A percentile compares a stretch with the other conserved stretches of the same genome.
phyloP scores from a whole-genome alignment of 2,888 invertebrate species.

The Xanthorhoe designata region DNA sequence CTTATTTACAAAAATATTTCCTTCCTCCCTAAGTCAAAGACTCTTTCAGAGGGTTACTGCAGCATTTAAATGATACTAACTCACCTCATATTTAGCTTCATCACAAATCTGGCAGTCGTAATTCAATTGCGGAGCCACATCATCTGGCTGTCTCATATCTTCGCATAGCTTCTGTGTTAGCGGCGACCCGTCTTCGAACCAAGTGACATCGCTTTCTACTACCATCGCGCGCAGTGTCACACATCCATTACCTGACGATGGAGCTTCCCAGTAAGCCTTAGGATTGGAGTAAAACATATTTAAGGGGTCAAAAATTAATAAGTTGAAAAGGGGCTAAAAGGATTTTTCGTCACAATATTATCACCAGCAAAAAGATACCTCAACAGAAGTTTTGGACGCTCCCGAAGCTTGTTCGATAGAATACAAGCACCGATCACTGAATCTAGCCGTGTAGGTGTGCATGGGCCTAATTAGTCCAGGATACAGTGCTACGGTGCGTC shows the following conservation, averaged over 20 bases:
- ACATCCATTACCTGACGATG: slow-evolving; percentile 71
- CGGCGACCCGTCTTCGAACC: slow-evolving; percentile 75
- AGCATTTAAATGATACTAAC: not conserved
- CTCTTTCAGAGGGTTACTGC: not conserved
- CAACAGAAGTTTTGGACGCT: slow-evolving; percentile 63
- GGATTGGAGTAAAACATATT: not conserved
- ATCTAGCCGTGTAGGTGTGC: slow-evolving; percentile 60
- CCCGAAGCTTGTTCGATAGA: slow-evolving; percentile 71
- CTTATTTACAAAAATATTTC: not conserved
- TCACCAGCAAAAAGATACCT: slow-evolving; percentile 52
- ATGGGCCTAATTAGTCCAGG: slow-evolving; percentile 71
- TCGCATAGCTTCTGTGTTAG: slow-evolving; percentile 69
- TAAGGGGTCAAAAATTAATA: too few species aligned
- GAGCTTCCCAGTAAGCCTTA: slow-evolving; percentile 79
- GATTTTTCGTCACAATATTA: too few species aligned
- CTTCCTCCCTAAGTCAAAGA: not conserved
- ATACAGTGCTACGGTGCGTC: slow-evolving; percentile 58
- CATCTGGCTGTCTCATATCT: slow-evolving; percentile 75
- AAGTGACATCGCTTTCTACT: slow-evolving; percentile 68
- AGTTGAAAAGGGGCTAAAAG: too few species aligned
- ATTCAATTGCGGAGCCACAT: slow-evolving; percentile 69
- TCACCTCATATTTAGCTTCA: slow-evolving; percentile 79
- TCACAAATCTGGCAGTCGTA: slow-evolving; percentile 73
- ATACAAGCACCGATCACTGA: slow-evolving; percentile 71
- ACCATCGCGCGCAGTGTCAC: slow-evolving; percentile 77